Base-by-base conservation (phyloP, 2,888 invertebrate species). In the Dryomyza anilis region DNA sequence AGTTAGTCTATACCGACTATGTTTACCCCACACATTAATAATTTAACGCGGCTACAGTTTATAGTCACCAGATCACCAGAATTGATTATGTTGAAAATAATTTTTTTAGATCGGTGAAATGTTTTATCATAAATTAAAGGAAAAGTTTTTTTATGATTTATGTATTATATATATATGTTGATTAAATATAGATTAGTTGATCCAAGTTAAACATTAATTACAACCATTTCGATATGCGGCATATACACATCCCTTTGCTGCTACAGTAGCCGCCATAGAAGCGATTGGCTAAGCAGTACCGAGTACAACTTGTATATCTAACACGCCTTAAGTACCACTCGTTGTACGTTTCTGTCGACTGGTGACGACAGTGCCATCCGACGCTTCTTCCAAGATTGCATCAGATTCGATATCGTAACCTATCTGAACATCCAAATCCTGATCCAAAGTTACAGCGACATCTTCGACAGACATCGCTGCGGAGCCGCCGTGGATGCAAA, bases 271-370 rank as follows among this genome's bases (percentile, higher is more conserved):
- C 85, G 2, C 85, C 84, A 48, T 69, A 76, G 64, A 66, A 78
- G 10, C 79, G 70, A 27, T 70, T 71, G 1, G 71, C 62, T 0
- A 85, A 14, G 33, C 85, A 85, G 63, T 85, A 83, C 4, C 77
- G 76, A 0, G 83, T 85, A 71, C 85, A 85, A 50, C 81, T 83
- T 5, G 83, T 71, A 60, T 85, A 77, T 8, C 83, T 81, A 6
- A 81, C 63, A 10, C 69, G 68, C 0, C 67, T 66, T 6, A 58
- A 66, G 65, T 81, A 72, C 85, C 85, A 58, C 85, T 85, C n/a
- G 85, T 85, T n/a, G 81, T 80, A 61, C 85, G 75, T 66, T 81
- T 84, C 8, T 60, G 59, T 3, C 48, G 59, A 5, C 25, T 23
- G 14, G 39, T n/a, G 4, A 2, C 25, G n/a, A n/a, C n/a, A n/a